These are phyloP conservation scores for Psettodes erumei DNA, from an alignment of 2,113 vertebrate genomes.

Conservation along the genomic window DNA sequence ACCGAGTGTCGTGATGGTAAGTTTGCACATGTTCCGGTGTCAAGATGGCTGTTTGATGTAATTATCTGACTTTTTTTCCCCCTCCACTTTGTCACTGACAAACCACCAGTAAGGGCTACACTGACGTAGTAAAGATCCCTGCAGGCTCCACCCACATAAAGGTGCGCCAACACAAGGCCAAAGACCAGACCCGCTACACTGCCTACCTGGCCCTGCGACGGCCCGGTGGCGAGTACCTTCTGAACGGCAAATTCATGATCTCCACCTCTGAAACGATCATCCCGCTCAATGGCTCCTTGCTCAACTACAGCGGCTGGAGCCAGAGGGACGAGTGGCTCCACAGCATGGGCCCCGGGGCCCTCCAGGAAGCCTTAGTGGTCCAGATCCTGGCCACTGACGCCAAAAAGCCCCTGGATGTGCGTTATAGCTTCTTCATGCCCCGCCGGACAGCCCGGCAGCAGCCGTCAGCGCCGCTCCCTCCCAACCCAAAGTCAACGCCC, in stretches of 20 bases:
- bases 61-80: constrained; percentile 5
- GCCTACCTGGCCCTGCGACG: constrained; percentile 94
- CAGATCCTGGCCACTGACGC: constrained; percentile 95
- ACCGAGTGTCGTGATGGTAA: not conserved
- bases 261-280: constrained; percentile 96
- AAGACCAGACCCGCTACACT: constrained; percentile 92
- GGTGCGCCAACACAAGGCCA: constrained; percentile 94
- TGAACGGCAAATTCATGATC: constrained; percentile 99
- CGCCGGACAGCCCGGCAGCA: constrained; percentile 75
- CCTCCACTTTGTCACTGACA: too few species aligned
- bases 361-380: constrained; percentile 88
- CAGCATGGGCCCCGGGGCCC: constrained; percentile 91
- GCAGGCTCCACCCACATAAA: constrained; percentile 95
- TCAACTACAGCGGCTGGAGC: constrained; percentile 99
- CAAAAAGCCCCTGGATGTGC: constrained; percentile 90
- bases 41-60: not conserved
- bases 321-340: constrained; percentile 93
- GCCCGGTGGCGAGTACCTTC: constrained; percentile 90
- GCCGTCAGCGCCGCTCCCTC: constrained; percentile 40
- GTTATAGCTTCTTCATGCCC: constrained; percentile 95
- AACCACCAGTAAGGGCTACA: constrained; percentile 97
- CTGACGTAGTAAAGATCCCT: constrained; percentile 94
- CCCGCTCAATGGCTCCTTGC: constrained; percentile 91
- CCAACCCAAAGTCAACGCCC: constrained; percentile 4
- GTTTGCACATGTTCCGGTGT: not conserved